Evolutionary conservation across 1,140 invertebrate genomes (phyloP).

Genomic region (Pristionchus pacificus): DNA sequence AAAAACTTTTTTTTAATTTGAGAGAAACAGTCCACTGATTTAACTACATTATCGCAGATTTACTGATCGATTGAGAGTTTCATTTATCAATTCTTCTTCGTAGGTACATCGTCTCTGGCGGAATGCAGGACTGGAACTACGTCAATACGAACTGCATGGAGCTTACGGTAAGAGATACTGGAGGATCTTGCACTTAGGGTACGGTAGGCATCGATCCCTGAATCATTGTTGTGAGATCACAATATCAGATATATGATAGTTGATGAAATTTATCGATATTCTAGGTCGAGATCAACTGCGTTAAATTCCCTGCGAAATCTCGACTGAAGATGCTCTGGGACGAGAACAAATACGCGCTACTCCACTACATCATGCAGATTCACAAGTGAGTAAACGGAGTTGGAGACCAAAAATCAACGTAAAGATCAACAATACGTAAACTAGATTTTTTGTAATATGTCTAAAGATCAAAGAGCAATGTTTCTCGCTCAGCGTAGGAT

Average conservation of each 20-base stretch:
- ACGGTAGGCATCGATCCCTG: too few relatives aligned
- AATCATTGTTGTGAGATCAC: not conserved
- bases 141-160: slow-evolving; percentile 84
- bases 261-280: too few relatives aligned
- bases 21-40: too few relatives aligned
- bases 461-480: too few relatives aligned
- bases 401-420: too few relatives aligned
- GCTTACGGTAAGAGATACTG: slow-evolving; percentile 64
- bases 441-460: too few relatives aligned
- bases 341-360: slow-evolving; percentile 77
- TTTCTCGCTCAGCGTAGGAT: too few relatives aligned
- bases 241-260: too few relatives aligned
- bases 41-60: too few relatives aligned
- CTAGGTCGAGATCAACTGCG: slow-evolving; percentile 82
- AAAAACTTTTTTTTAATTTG: too few relatives aligned
- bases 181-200: too few relatives aligned
- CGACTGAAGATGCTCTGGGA: slow-evolving; percentile 78
- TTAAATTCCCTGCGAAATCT: slow-evolving; percentile 75
- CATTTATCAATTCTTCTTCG: not conserved
- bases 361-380: slow-evolving; percentile 79
- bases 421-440: too few relatives aligned
- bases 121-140: slow-evolving; percentile 99
- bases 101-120: slow-evolving; percentile 64
- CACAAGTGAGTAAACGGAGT: slow-evolving; percentile 67
- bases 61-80: not conserved